Percentiles rank a stretch among this genome's conserved stretches.
Evolutionary conservation across 2,113 vertebrate species (phyloP).

Genomic region (Emydura subglobosa): DNA sequence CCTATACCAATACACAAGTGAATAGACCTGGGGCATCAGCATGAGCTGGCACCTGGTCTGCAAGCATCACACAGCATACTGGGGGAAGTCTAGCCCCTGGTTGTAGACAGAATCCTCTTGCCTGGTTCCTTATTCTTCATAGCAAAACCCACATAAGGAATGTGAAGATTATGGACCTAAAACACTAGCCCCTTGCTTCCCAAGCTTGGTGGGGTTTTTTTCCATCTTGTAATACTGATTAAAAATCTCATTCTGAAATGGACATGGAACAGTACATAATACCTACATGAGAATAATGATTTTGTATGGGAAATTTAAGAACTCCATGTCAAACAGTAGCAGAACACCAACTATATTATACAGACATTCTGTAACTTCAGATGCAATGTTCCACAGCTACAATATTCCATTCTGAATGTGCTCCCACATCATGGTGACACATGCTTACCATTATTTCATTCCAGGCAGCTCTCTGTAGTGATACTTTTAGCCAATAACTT

Average conservation of each 20-base stretch:
- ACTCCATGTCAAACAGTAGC: constrained; percentile 26
- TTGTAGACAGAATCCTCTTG: neutral
- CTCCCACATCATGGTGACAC: constrained; percentile 70
- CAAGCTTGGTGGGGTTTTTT: neutral
- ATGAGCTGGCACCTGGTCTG: no score
- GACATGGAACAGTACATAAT: constrained; percentile 28
- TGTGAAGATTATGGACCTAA: neutral
- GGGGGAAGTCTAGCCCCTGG: neutral
- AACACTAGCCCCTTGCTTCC: neutral
- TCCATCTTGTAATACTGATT: constrained; percentile 7
- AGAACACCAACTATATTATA: constrained; percentile 27
- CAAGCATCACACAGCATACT: neutral
- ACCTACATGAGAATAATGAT: neutral
- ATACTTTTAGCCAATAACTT: constrained; percentile 72
- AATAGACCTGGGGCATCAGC: no score
- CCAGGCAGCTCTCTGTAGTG: constrained; percentile 74
- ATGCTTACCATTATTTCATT: constrained; percentile 72
- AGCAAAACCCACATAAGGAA: neutral
- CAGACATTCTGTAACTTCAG: constrained; percentile 73
- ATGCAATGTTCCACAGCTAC: constrained; percentile 64
- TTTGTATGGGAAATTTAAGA: constrained; percentile 29
- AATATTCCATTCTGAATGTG: constrained; percentile 70
- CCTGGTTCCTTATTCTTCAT: neutral
- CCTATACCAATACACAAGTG: no score
- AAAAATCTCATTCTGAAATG: constrained; percentile 3